These are phyloP conservation scores for Endomychus coccineus DNA, from an alignment of 2,888 invertebrate species.

Conservation along the genomic window DNA sequence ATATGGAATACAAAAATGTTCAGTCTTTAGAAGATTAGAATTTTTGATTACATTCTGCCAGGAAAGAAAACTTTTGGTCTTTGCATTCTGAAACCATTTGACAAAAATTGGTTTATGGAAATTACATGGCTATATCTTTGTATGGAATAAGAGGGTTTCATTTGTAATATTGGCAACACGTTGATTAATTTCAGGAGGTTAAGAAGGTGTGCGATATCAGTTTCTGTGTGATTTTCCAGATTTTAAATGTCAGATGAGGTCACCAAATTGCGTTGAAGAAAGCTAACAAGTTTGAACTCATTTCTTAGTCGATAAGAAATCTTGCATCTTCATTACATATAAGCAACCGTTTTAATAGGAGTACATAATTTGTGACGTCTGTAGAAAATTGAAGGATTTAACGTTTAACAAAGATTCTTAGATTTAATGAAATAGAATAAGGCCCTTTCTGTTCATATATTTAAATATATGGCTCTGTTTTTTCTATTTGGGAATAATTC, in stretches of 20 bases:
- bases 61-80: too few species aligned
- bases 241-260: constrained; percentile 29
- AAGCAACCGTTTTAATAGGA: constrained; percentile 22
- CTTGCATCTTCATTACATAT: constrained; percentile 27
- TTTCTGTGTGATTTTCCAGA: constrained; percentile 33
- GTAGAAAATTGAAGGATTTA: constrained; percentile 7
- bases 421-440: constrained; percentile 22
- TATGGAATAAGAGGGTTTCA: too few species aligned
- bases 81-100: too few species aligned
- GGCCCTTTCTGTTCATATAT: constrained; percentile 21
- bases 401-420: constrained; percentile 14
- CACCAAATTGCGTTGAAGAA: constrained; percentile 20
- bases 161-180: too few species aligned
- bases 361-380: too few species aligned
- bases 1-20: too few species aligned
- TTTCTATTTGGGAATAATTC: constrained; percentile 1
- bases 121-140: too few species aligned
- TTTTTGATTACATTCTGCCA: too few species aligned
- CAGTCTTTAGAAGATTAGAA: too few species aligned
- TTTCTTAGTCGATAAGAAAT: constrained; percentile 17
- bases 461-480: constrained; percentile 17
- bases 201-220: too few species aligned
- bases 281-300: constrained; percentile 14
- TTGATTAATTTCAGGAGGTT: too few species aligned
- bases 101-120: too few species aligned